Evolutionary conservation across 2,113 vertebrate species (phyloP).

Genomic region (Vireo altiloquus): DNA sequence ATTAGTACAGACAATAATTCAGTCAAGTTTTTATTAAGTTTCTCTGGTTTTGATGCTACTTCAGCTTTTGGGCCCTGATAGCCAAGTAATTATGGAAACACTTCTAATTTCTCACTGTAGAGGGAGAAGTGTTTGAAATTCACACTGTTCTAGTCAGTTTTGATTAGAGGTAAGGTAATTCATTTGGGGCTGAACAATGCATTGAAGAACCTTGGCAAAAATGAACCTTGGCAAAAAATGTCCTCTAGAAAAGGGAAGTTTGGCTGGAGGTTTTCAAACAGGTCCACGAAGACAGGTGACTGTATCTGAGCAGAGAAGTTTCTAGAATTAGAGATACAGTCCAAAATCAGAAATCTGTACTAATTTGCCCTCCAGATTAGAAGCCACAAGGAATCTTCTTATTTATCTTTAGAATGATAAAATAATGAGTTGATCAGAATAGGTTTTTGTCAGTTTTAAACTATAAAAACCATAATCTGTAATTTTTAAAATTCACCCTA

Average conservation of each 20-base stretch:
- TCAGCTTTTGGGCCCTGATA: background rate
- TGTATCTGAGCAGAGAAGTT: background rate
- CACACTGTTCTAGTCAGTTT: background rate
- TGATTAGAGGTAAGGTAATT: background rate
- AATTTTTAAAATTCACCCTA: background rate
- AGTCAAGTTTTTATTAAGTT: background rate
- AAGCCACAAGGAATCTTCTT: background rate
- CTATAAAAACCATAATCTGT: background rate
- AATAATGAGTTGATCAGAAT: background rate
- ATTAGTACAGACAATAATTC: background rate
- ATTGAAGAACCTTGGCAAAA: background rate
- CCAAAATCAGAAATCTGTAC: background rate
- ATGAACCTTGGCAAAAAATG: too few species aligned
- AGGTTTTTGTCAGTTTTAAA: background rate
- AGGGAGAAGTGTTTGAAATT: background rate
- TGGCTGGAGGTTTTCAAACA: background rate
- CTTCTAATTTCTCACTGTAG: background rate
- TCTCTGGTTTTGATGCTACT: background rate
- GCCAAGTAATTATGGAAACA: background rate
- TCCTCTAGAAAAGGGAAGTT: background rate
- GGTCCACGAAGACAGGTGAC: fast-evolving
- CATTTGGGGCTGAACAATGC: background rate
- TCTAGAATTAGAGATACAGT: background rate
- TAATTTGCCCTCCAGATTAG: background rate
- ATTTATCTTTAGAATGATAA: background rate